Evolutionary conservation across 2,888 invertebrate species (phyloP), one percentile per base, ranked within the genome.

Genomic region (Chymomyza amoena): DNA sequence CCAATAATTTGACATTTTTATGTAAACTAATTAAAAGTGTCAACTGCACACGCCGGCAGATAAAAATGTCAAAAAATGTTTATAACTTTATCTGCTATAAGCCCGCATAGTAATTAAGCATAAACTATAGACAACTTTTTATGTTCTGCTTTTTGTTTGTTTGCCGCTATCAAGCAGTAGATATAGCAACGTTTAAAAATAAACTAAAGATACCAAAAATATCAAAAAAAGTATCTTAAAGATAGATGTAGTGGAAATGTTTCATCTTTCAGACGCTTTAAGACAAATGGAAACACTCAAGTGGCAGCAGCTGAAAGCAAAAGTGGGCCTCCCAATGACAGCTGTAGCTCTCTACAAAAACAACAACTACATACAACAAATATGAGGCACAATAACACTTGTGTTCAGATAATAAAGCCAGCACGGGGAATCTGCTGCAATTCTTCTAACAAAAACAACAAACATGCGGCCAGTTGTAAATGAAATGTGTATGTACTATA

Each of bases 21-120:
- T 72, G 72, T 68, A 74, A 80, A 76, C 84, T 85, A 84, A 84
- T 84, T 88, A 87, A 89, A 84, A 87, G 77, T 62, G 79, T 69
- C 72, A 80, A 78, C 69, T 73, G 77, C 28, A n/a, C n/a, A 10
- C 13, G 39, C 80, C 73, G 60, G 66, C 64, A 73, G 63, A 64
- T 68, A 36, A 64, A 62, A 62, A 45, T 45, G 10, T 45, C 39
- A 13, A 10, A 45, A 54, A 50, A 64, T 3, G 13, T 13, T 45
- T 45, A 45, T 45, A 6, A 45, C 39, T 45, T 45, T 15, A 45
- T 45, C 39, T 45, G 39, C 39, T 1, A 45, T 45, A 13, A 45
- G 10, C 13, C 2, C 2, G 39, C 39, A 45, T 10, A 13, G 13
- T 13, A 45, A 45, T 45, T 13, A 45, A 45, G 13, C 32, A 32